Evolutionary conservation across 2,888 invertebrate species (phyloP).

Genomic region (Drosophila recens): DNA sequence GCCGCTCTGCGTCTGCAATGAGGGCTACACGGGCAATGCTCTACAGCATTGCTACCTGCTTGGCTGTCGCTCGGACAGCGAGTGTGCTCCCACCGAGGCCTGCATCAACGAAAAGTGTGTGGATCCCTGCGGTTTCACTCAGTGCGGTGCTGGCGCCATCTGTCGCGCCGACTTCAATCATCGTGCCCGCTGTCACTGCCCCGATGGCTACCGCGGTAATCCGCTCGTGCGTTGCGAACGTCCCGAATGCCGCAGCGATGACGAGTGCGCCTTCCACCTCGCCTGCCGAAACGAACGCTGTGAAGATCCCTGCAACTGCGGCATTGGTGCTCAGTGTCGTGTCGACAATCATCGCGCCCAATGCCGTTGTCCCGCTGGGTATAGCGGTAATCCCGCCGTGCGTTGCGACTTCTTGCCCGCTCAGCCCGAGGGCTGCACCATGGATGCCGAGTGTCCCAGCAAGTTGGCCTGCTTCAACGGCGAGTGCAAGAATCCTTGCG

Average conservation of each 20-base stretch:
- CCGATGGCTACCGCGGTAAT: slow-evolving; percentile 91
- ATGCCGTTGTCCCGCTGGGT: slow-evolving; percentile 94
- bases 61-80: slow-evolving; percentile 93
- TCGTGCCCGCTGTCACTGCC: slow-evolving; percentile 92
- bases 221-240: slow-evolving; percentile 91
- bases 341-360: slow-evolving; percentile 91
- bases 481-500: slow-evolving; percentile 92
- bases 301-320: slow-evolving; percentile 94
- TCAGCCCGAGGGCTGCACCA: slow-evolving; percentile 89
- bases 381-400: slow-evolving; percentile 91
- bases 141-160: slow-evolving; percentile 92
- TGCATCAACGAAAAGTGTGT: slow-evolving; percentile 93
- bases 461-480: slow-evolving; percentile 93
- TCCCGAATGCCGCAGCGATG: slow-evolving; percentile 91
- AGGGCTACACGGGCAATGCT: slow-evolving; percentile 93
- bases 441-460: slow-evolving; percentile 94
- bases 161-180: slow-evolving; percentile 92
- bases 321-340: slow-evolving; percentile 90
- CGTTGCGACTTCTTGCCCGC: slow-evolving; percentile 88
- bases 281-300: slow-evolving; percentile 93
- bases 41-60: slow-evolving; percentile 91
- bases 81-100: slow-evolving; percentile 92
- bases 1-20: slow-evolving; percentile 92
- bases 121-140: slow-evolving; percentile 91
- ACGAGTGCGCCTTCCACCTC: slow-evolving; percentile 92